Evolutionary conservation across 2,797 vertebrate species (phyloP).

Genomic region (Podarcis siculus): DNA sequence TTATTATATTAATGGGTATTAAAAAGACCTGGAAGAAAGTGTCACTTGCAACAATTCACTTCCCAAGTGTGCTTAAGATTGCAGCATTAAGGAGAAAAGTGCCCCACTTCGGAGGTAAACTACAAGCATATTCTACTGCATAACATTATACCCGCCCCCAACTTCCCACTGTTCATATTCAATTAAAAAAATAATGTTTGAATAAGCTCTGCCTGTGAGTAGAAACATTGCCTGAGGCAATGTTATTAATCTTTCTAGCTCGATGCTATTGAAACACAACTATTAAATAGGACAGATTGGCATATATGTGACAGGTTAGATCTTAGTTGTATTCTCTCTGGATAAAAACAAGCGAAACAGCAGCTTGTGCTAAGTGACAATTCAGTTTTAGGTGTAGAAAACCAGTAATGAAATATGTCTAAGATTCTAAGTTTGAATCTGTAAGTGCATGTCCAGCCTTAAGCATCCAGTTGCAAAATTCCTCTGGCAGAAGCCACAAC

Average conservation of each 20-base stretch:
- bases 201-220: constrained; percentile 46
- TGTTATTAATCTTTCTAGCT: constrained; percentile 35
- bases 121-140: constrained; percentile 35
- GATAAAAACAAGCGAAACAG: not conserved
- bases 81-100: constrained; percentile 33
- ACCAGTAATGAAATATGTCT: not conserved
- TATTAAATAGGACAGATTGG: not conserved
- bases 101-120: constrained; percentile 40
- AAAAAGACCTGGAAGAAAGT: not conserved
- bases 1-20: not conserved
- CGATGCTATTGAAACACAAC: not conserved
- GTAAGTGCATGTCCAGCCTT: not conserved
- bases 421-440: constrained; percentile 16
- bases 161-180: constrained; percentile 46
- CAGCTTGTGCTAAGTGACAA: not conserved
- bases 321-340: not conserved
- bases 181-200: constrained; percentile 15
- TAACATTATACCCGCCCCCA: not conserved
- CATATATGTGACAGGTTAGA: not conserved
- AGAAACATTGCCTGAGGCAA: constrained; percentile 31
- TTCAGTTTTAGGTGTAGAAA: not conserved
- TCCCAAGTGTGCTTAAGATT: constrained; percentile 20
- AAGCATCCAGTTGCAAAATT: not conserved
- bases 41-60: not conserved
- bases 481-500: not conserved